These are phyloP conservation scores for Barbus barbus DNA, from an alignment of 2,113 vertebrate species.

Conservation along the genomic window DNA sequence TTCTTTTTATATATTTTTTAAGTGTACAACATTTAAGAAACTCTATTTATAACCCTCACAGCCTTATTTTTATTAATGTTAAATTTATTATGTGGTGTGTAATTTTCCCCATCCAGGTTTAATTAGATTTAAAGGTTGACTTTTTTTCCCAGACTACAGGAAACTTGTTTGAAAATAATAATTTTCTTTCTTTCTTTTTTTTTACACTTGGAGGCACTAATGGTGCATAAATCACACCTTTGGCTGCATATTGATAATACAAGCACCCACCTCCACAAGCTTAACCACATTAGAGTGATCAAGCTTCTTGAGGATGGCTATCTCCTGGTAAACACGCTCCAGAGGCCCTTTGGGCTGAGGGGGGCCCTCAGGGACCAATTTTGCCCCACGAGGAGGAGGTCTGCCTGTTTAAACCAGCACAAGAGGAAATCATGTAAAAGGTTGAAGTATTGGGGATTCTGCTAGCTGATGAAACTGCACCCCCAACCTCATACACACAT, in stretches of 20 bases:
- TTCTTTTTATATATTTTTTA: no score
- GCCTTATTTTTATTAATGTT: no score
- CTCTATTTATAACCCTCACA: no score
- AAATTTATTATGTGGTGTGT: no score
- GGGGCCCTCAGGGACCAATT: constrained; percentile 77
- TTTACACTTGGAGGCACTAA: no score
- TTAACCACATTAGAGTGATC: constrained; percentile 98
- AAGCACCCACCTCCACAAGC: constrained; percentile 85
- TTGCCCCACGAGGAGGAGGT: constrained; percentile 89
- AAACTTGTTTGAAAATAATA: not conserved
- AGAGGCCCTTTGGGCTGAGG: constrained; percentile 88
- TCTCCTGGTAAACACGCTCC: constrained; percentile 97
- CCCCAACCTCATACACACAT: constrained; percentile 8
- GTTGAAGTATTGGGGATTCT: constrained; percentile 17
- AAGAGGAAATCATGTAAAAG: constrained; percentile 16
- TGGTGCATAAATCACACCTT: not conserved
- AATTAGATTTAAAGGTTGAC: no score
- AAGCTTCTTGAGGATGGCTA: constrained; percentile 96
- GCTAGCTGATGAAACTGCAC: constrained; percentile 22
- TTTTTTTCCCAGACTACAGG: not conserved
- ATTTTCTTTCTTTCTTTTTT: no score
- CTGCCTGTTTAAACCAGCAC: constrained; percentile 76
- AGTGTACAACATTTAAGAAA: no score
- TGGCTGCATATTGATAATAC: not conserved
- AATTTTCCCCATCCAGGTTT: no score